phyloP scores from a whole-genome alignment of 2,113 vertebrate genomes.

The Crocuta crocuta region DNA sequence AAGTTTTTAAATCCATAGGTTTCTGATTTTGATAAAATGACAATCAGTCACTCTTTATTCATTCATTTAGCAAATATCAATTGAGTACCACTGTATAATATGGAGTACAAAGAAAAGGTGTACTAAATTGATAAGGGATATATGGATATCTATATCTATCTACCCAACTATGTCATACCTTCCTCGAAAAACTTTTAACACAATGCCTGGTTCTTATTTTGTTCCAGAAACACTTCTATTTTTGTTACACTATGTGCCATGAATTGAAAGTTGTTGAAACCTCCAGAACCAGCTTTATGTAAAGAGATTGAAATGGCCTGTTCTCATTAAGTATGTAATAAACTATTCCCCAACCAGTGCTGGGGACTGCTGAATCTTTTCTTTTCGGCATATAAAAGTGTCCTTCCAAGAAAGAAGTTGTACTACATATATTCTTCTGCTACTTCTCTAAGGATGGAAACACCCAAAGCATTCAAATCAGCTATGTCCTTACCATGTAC shows the following conservation, averaged over 20 bases:
- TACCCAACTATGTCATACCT: neutral
- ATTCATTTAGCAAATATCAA: constrained; percentile 1
- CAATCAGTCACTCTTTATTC: neutral
- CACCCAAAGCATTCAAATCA: neutral
- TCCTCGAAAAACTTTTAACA: neutral
- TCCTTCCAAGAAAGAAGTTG: neutral
- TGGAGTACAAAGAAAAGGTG: neutral
- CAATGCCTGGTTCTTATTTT: neutral
- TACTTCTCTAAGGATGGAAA: neutral
- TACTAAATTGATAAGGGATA: neutral
- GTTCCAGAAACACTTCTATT: neutral
- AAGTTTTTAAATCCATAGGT: neutral
- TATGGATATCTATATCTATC: neutral
- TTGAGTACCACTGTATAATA: neutral
- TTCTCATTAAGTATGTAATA: neutral
- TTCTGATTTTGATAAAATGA: constrained; percentile 7
- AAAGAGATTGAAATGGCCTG: constrained; percentile 7
- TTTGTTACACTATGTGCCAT: neutral
- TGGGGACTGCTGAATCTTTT: neutral
- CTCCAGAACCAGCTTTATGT: neutral
- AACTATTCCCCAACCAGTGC: neutral
- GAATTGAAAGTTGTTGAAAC: constrained; percentile 12
- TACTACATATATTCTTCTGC: neutral
- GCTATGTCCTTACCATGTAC: neutral
- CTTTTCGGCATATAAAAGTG: constrained; percentile 4